A percentile compares a stretch with the other conserved stretches of the same genome.
Evolutionary conservation across 1,140 invertebrate species (phyloP).

Genomic region (Rhyzopertha dominica): DNA sequence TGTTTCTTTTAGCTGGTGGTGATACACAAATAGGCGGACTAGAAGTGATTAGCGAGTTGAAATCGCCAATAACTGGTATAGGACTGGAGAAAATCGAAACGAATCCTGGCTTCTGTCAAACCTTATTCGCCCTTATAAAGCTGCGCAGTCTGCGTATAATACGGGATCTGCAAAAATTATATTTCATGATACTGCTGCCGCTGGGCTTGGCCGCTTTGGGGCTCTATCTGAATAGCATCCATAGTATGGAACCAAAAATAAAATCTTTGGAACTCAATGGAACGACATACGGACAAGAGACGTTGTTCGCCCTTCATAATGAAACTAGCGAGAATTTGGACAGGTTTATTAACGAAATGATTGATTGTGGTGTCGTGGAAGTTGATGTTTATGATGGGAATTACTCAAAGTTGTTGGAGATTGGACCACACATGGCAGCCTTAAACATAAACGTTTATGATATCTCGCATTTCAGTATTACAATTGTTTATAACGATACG

Average conservation of each 20-base stretch:
- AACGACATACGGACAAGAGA: conserved; percentile 49
- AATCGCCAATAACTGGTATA: conserved; percentile 44
- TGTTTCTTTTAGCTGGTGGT: conserved; percentile 20
- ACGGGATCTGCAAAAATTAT: conserved; percentile 55
- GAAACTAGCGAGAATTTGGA: conserved; percentile 42
- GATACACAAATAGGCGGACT: conserved; percentile 30
- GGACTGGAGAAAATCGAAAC: conserved; percentile 52
- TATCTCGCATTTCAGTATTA: conserved; percentile 51
- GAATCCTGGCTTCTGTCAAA: conserved; percentile 50
- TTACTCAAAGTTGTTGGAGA: conserved; percentile 55
- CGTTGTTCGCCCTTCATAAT: conserved; percentile 49
- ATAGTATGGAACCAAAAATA: conserved; percentile 57
- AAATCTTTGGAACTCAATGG: conserved; percentile 56
- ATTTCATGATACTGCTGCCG: conserved; percentile 56
- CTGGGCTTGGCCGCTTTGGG: conserved; percentile 62
- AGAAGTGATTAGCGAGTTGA: conserved; percentile 37
- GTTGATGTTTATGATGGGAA: conserved; percentile 59
- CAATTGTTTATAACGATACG: conserved; percentile 73
- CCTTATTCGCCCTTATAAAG: conserved; percentile 51
- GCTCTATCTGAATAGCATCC: conserved; percentile 62
- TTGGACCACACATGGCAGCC: conserved; percentile 60
- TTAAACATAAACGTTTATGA: conserved; percentile 57
- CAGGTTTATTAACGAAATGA: conserved; percentile 40
- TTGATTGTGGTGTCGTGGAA: conserved; percentile 45
- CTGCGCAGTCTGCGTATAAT: conserved; percentile 52